phyloP scores from a whole-genome alignment of 2,888 invertebrate species.

The Pyrrhopygopsis socrates region DNA sequence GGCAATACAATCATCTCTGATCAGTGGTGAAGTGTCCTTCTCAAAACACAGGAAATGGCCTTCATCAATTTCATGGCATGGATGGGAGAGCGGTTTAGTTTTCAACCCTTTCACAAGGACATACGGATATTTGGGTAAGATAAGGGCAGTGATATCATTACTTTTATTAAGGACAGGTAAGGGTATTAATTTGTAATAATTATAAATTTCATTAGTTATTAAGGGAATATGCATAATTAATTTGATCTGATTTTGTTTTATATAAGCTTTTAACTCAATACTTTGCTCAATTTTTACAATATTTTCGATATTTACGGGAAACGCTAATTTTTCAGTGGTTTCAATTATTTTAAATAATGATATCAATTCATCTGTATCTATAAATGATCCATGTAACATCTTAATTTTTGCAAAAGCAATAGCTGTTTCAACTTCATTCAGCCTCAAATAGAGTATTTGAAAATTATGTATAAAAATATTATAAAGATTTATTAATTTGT shows the following conservation, averaged over 20 bases:
- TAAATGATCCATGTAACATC: conserved; percentile 27
- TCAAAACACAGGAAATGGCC: not conserved
- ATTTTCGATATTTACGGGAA: conserved; percentile 48
- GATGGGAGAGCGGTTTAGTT: not conserved
- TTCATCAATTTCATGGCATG: conserved; percentile 26
- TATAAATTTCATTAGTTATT: conserved; percentile 40
- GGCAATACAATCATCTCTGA: not conserved
- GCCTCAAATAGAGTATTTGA: conserved; percentile 38
- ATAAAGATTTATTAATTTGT: conserved; percentile 38
- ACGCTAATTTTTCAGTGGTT: conserved; percentile 49
- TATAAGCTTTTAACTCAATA: conserved; percentile 66
- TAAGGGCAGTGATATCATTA: conserved; percentile 2
- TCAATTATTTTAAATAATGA: conserved; percentile 26
- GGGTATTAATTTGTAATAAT: conserved; percentile 46
- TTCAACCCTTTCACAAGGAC: conserved; percentile 32
- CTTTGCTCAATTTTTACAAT: conserved; percentile 69
- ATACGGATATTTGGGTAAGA: conserved; percentile 35
- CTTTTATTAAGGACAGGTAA: not conserved
- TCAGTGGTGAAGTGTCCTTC: not conserved
- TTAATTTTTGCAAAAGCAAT: conserved; percentile 44
- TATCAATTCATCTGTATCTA: conserved; percentile 29
- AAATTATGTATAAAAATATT: conserved; percentile 51
- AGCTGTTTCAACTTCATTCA: conserved; percentile 53
- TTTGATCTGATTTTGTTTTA: conserved; percentile 69
- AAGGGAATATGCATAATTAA: conserved; percentile 71